Percentiles rank a stretch among this genome's conserved stretches.
Evolutionary conservation across 2,113 vertebrate genomes (phyloP).

Genomic region (Hymenochirus boettgeri): DNA sequence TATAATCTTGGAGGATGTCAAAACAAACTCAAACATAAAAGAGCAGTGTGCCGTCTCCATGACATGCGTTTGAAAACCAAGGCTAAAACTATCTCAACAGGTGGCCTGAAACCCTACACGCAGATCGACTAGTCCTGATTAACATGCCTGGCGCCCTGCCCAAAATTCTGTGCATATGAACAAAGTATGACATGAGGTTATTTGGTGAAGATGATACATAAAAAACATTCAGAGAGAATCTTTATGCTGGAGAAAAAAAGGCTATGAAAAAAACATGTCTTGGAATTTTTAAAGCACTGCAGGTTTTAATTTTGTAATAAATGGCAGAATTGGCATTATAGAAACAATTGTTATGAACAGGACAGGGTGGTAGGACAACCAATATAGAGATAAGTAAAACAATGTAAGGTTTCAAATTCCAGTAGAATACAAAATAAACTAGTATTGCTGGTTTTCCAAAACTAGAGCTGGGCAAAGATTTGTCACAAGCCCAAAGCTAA

Average conservation of each 20-base stretch:
- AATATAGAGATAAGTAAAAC: too few species aligned
- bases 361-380: too few species aligned
- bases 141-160: slow-evolving; percentile 47
- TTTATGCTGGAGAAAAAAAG: background rate
- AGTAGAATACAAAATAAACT: too few species aligned
- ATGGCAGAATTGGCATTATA: too few species aligned
- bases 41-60: slow-evolving; percentile 25
- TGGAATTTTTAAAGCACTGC: too few species aligned
- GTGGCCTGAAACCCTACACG: slow-evolving; percentile 51
- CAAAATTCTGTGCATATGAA: slow-evolving; percentile 31
- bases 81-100: slow-evolving; percentile 49
- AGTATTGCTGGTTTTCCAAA: too few species aligned
- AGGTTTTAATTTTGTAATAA: too few species aligned
- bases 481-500: too few species aligned
- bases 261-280: too few species aligned
- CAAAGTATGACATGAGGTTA: slow-evolving; percentile 15
- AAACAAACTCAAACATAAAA: background rate
- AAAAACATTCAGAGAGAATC: slow-evolving; percentile 21
- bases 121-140: slow-evolving; percentile 29
- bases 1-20: background rate
- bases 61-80: slow-evolving; percentile 43
- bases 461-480: too few species aligned
- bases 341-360: too few species aligned
- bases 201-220: background rate
- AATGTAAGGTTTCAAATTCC: too few species aligned